Conservation (phyloP, 2,888 invertebrate genomes). For the Euplexia lucipara region DNA sequence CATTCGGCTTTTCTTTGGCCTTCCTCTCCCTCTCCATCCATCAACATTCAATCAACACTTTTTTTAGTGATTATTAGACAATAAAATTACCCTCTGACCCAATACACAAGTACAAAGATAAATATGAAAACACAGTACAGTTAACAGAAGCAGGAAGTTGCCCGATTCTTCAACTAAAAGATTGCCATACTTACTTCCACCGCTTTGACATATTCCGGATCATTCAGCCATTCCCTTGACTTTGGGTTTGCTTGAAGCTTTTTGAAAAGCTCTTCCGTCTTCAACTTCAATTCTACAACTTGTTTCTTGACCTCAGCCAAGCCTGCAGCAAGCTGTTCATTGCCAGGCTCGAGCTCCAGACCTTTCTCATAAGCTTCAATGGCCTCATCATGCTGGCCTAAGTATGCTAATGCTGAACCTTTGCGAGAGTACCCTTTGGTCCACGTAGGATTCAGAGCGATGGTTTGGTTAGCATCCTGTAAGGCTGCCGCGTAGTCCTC, state of each 20-base stretch:
- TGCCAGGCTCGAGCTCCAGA: constrained; percentile 93
- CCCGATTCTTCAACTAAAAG: neutral
- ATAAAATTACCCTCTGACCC: neutral
- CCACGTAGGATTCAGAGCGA: constrained; percentile 96
- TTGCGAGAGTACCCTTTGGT: constrained; percentile 97
- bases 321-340: constrained; percentile 93
- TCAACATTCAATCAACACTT: too few relatives aligned
- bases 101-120: neutral
- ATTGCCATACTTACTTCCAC: constrained; percentile 84
- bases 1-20: too few relatives aligned
- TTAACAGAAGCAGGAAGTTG: neutral
- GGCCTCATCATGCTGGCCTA: constrained; percentile 94
- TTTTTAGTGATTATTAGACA: neutral
- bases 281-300: constrained; percentile 68
- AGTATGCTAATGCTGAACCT: constrained; percentile 95
- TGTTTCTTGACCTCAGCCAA: constrained; percentile 91
- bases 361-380: constrained; percentile 94
- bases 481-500: constrained; percentile 94
- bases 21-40: too few relatives aligned
- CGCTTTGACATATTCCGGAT: constrained; percentile 93
- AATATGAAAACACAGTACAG: neutral
- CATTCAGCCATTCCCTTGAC: constrained; percentile 93
- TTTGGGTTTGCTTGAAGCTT: constrained; percentile 93
- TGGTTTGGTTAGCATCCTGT: constrained; percentile 96
- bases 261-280: constrained; percentile 83